Percentiles rank a stretch among this genome's conserved stretches.
phyloP scores from a whole-genome alignment of 2,888 invertebrate genomes.

The Ctenicera cuprea region DNA sequence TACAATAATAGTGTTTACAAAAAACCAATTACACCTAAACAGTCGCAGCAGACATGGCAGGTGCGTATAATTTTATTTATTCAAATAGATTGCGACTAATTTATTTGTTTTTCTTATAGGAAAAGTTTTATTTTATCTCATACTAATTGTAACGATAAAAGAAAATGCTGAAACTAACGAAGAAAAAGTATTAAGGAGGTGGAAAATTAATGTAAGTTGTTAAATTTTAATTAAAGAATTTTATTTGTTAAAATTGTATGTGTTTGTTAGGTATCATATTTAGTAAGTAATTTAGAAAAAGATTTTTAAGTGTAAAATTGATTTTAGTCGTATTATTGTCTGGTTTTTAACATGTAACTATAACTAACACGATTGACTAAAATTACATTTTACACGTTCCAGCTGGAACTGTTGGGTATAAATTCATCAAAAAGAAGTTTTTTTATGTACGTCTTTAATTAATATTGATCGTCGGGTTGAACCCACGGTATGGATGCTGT shows the following conservation, averaged over 20 bases:
- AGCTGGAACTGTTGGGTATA: too few relatives aligned
- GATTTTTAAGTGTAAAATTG: too few relatives aligned
- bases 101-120: not conserved
- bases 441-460: too few relatives aligned
- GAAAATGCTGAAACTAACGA: not conserved
- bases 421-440: too few relatives aligned
- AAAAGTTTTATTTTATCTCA: not conserved
- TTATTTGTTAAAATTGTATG: not conserved
- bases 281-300: too few relatives aligned
- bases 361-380: too few relatives aligned
- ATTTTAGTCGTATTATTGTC: too few relatives aligned
- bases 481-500: too few relatives aligned
- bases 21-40: slow-evolving; percentile 12
- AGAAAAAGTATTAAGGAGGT: not conserved
- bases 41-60: not conserved
- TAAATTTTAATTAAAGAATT: not conserved
- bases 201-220: not conserved
- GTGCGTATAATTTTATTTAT: slow-evolving; percentile 1
- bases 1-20: not conserved
- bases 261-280: too few relatives aligned
- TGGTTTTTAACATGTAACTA: too few relatives aligned
- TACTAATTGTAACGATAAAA: not conserved
- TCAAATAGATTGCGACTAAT: not conserved
- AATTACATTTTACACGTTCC: too few relatives aligned
- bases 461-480: too few relatives aligned